Conservation (phyloP, 2,797 vertebrate species). For the Buceros bicornis region DNA sequence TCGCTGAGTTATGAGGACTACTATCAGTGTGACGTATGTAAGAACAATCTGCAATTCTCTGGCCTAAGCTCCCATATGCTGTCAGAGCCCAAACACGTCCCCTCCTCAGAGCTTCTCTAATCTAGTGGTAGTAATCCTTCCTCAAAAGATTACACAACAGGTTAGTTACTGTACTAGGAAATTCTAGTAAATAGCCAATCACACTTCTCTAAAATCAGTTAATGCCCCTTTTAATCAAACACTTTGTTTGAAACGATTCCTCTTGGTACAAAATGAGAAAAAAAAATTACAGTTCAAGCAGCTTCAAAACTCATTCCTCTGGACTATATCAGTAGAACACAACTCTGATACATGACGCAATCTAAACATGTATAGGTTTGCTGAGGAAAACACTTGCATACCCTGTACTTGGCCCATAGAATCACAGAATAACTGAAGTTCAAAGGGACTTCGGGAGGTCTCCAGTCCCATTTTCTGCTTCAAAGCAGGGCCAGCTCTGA, state of each 20-base stretch:
- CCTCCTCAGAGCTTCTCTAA: not conserved
- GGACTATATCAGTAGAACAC: not conserved
- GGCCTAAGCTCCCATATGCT: not conserved
- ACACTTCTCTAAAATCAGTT: not conserved
- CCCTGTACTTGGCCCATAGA: not conserved
- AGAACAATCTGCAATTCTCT: not conserved
- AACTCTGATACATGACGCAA: not conserved
- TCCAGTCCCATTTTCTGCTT: not conserved
- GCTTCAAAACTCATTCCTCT: not conserved
- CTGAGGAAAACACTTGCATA: not conserved
- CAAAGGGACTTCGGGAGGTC: not conserved
- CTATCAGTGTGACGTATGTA: rapidly evolving
- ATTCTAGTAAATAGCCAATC: not conserved
- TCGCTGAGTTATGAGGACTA: not conserved
- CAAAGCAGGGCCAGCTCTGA: not conserved
- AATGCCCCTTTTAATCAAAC: not conserved
- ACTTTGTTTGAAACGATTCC: not conserved
- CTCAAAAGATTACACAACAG: not conserved
- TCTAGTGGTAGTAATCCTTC: not conserved
- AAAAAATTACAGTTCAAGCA: not conserved
- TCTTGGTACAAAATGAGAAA: not conserved
- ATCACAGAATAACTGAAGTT: not conserved
- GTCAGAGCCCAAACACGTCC: not conserved
- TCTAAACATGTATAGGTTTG: not conserved
- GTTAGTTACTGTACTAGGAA: not conserved